Percentiles rank a stretch among this genome's conserved stretches.
Conservation (phyloP, 1,140 invertebrate genomes). For the Drosophila sp. region DNA sequence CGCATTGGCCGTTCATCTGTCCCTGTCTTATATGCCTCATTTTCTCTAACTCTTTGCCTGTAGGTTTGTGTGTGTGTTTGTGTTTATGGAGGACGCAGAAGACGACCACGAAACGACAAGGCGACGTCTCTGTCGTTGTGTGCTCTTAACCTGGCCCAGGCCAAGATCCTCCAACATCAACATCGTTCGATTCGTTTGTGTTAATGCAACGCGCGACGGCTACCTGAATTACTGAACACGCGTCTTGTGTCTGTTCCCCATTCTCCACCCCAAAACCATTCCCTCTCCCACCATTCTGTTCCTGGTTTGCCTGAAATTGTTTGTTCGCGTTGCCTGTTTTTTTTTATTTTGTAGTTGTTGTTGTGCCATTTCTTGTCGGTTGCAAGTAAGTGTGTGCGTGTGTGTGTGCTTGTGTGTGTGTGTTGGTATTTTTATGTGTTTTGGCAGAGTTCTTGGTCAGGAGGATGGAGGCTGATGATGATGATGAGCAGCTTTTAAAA, state of each 20-base stretch:
- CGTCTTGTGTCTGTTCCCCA: constrained; percentile 80
- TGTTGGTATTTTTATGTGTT: constrained; percentile 78
- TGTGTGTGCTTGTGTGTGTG: constrained; percentile 48
- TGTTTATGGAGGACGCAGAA: constrained; percentile 54
- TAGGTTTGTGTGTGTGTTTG: constrained; percentile 20
- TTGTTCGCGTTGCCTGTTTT: constrained; percentile 69
- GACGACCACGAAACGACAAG: neutral
- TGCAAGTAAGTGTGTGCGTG: constrained; percentile 18
- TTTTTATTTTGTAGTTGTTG: constrained; percentile 60
- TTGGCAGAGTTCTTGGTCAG: constrained; percentile 64
- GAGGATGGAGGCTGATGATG: constrained; percentile 46
- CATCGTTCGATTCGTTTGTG: constrained; percentile 77
- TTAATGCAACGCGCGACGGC: constrained; percentile 82
- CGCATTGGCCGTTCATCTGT: neutral
- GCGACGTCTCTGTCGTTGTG: constrained; percentile 45
- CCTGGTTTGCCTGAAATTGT: constrained; percentile 70
- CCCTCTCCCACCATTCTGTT: constrained; percentile 24
- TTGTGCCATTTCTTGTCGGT: constrained; percentile 60
- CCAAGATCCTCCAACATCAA: constrained; percentile 31
- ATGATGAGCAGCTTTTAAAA: constrained; percentile 77
- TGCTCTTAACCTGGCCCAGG: constrained; percentile 32
- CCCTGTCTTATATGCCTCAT: constrained; percentile 35
- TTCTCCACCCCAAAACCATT: constrained; percentile 15
- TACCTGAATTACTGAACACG: constrained; percentile 84
- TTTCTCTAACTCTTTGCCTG: neutral